These are phyloP conservation scores for Therioaphis trifolii DNA, from an alignment of 2,888 invertebrate genomes.

Conservation along the genomic window DNA sequence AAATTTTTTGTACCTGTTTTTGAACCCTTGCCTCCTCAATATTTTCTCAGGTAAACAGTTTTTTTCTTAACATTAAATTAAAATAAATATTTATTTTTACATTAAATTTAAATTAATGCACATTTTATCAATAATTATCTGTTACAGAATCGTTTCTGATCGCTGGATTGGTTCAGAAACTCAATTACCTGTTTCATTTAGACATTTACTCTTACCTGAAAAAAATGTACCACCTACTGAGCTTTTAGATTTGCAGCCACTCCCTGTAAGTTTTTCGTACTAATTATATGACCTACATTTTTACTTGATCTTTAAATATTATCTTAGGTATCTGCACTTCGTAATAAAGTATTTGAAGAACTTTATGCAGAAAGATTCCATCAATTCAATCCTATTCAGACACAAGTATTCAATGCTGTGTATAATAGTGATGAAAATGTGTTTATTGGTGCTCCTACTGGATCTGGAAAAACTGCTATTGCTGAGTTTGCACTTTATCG, in stretches of 20 bases:
- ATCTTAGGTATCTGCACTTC: constrained; percentile 80
- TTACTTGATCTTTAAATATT: neutral
- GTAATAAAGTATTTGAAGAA: constrained; percentile 86
- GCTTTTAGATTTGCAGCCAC: constrained; percentile 93
- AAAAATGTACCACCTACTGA: constrained; percentile 99
- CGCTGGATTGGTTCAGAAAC: constrained; percentile 96
- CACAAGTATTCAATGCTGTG: constrained; percentile 98
- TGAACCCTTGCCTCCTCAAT: constrained; percentile 98
- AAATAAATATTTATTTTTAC: neutral
- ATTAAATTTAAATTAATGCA: neutral
- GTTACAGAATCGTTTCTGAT: constrained; percentile 81
- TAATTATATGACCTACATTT: neutral
- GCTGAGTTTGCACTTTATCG: constrained; percentile 96
- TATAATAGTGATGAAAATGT: constrained; percentile 99
- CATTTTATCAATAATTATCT: neutral
- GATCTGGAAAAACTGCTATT: constrained; percentile 89
- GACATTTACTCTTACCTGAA: constrained; percentile 96
- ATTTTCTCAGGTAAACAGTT: constrained; percentile 77
- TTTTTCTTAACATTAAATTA: neutral
- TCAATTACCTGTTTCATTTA: constrained; percentile 94
- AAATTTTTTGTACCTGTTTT: constrained; percentile 99
- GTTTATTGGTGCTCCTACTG: constrained; percentile 93
- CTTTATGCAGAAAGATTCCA: constrained; percentile 88
- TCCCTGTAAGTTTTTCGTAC: constrained; percentile 74
- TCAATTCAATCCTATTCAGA: constrained; percentile 98